Percentiles rank a stretch among this genome's conserved stretches.
These are phyloP conservation scores for Athalia circularis DNA, from an alignment of 2,888 invertebrate species.

Conservation along the genomic window DNA sequence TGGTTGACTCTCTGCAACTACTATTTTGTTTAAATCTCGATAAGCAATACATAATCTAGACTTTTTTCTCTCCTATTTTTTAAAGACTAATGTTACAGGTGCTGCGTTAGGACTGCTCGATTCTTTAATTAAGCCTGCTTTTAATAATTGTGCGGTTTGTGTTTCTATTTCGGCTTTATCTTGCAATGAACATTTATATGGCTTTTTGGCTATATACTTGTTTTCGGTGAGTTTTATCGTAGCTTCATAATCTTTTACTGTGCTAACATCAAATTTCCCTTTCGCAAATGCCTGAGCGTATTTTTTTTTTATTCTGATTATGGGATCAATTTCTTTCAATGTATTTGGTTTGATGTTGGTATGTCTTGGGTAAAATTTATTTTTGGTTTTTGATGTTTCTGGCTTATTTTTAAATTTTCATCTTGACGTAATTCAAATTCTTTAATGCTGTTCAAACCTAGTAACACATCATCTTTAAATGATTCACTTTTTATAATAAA, in stretches of 20 bases:
- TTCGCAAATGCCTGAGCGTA: slow-evolving; percentile 37
- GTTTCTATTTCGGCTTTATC: slow-evolving; percentile 54
- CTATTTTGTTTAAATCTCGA: slow-evolving; percentile 56
- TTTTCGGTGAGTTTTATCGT: slow-evolving; percentile 43
- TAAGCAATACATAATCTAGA: slow-evolving; percentile 63
- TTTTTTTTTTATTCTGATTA: slow-evolving; percentile 7
- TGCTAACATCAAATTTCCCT: slow-evolving; percentile 50
- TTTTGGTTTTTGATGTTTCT: slow-evolving; percentile 6
- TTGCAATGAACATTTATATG: slow-evolving; percentile 51
- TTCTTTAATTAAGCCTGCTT: slow-evolving; percentile 55
- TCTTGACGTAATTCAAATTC: slow-evolving; percentile 46
- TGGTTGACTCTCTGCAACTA: slow-evolving; percentile 50
- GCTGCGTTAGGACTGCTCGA: slow-evolving; percentile 57
- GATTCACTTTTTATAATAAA: slow-evolving; percentile 34
- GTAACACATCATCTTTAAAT: slow-evolving; percentile 37
- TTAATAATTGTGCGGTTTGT: slow-evolving; percentile 52
- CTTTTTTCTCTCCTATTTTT: too few species aligned
- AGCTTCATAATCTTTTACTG: slow-evolving; percentile 48
- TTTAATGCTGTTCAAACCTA: slow-evolving; percentile 46
- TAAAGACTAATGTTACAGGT: slow-evolving; percentile 57
- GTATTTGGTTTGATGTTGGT: slow-evolving; percentile 15
- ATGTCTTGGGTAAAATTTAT: background rate
- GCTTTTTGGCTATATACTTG: slow-evolving; percentile 45
- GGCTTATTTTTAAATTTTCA: slow-evolving; percentile 45
- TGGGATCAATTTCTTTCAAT: slow-evolving; percentile 11